Evolutionary conservation across 2,113 vertebrate species (phyloP).

Genomic region (Caloenas nicobarica): DNA sequence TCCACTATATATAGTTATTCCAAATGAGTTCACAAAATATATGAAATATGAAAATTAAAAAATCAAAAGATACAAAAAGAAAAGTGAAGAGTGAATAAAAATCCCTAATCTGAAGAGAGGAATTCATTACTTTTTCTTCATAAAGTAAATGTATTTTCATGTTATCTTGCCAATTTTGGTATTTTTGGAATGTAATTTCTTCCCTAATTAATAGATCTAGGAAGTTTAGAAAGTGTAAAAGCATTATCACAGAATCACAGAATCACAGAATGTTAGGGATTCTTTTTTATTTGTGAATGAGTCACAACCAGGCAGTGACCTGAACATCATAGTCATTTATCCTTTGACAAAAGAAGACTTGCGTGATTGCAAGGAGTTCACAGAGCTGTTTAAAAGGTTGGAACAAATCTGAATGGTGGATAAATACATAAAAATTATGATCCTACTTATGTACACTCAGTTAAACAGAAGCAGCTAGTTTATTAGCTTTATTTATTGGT

Average conservation of each 20-base stretch:
- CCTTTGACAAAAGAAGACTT: background rate
- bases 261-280: too few relatives aligned
- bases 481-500: background rate
- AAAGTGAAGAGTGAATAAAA: background rate
- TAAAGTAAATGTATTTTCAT: background rate
- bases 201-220: background rate
- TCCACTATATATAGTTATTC: background rate
- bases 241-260: background rate
- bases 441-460: background rate
- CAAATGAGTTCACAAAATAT: background rate
- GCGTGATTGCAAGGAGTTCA: background rate
- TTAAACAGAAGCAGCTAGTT: background rate
- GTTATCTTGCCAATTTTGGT: background rate
- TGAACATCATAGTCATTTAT: background rate
- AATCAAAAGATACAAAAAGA: background rate
- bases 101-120: background rate
- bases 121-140: background rate
- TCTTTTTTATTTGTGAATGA: background rate
- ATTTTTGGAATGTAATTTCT: background rate
- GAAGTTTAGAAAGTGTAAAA: background rate
- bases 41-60: background rate
- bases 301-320: background rate
- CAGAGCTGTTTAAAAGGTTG: background rate
- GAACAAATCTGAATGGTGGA: background rate
- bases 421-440: background rate